phyloP scores from a whole-genome alignment of 2,888 invertebrate species.

The Glyphotaelius pellucidus region DNA sequence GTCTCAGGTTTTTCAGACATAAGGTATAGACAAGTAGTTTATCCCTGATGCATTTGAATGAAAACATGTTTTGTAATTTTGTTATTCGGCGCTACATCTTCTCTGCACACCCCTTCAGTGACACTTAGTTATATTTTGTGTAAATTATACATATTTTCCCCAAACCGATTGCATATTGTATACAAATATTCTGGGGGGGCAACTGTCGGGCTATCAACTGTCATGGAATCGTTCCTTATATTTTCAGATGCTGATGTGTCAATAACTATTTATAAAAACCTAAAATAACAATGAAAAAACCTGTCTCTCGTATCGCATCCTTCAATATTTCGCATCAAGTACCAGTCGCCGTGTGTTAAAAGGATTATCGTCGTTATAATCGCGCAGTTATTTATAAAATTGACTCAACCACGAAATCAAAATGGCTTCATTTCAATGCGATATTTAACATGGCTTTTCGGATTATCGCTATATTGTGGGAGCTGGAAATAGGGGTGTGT shows the following conservation, averaged over 20 bases:
- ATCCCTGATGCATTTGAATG: too few species aligned
- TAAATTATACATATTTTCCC: too few species aligned
- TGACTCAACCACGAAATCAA: constrained; percentile 29
- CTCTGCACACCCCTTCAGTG: too few species aligned
- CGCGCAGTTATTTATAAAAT: constrained; percentile 22
- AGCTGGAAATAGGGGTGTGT: constrained; percentile 15
- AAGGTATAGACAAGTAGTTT: too few species aligned
- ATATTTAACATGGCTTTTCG: constrained; percentile 32
- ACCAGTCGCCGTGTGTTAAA: background rate
- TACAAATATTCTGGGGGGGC: too few species aligned
- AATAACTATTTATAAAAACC: background rate
- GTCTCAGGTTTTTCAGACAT: too few species aligned
- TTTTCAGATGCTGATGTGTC: background rate
- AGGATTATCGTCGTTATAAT: constrained; percentile 11
- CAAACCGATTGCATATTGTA: too few species aligned
- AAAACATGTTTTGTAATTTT: too few species aligned
- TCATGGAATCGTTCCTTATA: too few species aligned
- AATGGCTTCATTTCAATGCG: constrained; percentile 20
- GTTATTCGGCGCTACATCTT: too few species aligned
- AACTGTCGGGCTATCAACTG: too few species aligned
- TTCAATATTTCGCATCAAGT: background rate
- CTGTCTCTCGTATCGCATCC: background rate
- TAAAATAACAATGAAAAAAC: background rate
- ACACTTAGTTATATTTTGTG: too few species aligned
- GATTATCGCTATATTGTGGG: constrained; percentile 3